Conservation (phyloP, 2,888 invertebrate species). For the Chalcis sispes region DNA sequence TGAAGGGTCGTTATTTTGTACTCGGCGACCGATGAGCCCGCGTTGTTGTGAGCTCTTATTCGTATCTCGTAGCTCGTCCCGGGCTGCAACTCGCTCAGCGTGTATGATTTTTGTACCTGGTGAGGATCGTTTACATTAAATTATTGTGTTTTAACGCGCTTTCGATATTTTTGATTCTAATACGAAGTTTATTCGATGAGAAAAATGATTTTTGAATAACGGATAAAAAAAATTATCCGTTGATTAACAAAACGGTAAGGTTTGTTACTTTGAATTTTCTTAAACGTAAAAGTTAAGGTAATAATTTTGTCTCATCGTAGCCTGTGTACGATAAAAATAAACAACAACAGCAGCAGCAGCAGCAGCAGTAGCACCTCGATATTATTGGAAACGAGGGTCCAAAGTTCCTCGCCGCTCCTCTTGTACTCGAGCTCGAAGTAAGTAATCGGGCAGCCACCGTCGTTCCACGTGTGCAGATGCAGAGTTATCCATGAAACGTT, state of each 20-base stretch:
- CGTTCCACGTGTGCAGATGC: conserved; percentile 92
- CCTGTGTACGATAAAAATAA: too few species aligned
- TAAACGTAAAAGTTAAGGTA: too few species aligned
- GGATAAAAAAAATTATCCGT: too few species aligned
- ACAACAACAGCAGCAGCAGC: too few species aligned
- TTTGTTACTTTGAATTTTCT: too few species aligned
- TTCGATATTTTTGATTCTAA: too few species aligned
- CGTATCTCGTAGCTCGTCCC: conserved; percentile 78
- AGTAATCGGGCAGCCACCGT: conserved; percentile 91
- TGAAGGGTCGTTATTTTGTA: conserved; percentile 92
- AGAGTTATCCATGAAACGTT: conserved; percentile 92
- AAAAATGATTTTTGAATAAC: too few species aligned
- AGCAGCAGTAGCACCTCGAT: conserved; percentile 79
- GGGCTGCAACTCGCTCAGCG: conserved; percentile 86
- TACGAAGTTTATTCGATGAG: too few species aligned
- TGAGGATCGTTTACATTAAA: too few species aligned
- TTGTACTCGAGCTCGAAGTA: conserved; percentile 90
- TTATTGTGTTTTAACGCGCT: too few species aligned
- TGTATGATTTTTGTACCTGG: conserved; percentile 84
- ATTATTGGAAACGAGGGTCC: conserved; percentile 89
- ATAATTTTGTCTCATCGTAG: too few species aligned
- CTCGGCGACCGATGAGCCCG: conserved; percentile 88
- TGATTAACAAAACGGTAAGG: too few species aligned
- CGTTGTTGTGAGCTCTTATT: conserved; percentile 87
- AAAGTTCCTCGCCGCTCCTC: conserved; percentile 79